phyloP scores from a whole-genome alignment of 1,140 invertebrate species.

The Apis mellifera region DNA sequence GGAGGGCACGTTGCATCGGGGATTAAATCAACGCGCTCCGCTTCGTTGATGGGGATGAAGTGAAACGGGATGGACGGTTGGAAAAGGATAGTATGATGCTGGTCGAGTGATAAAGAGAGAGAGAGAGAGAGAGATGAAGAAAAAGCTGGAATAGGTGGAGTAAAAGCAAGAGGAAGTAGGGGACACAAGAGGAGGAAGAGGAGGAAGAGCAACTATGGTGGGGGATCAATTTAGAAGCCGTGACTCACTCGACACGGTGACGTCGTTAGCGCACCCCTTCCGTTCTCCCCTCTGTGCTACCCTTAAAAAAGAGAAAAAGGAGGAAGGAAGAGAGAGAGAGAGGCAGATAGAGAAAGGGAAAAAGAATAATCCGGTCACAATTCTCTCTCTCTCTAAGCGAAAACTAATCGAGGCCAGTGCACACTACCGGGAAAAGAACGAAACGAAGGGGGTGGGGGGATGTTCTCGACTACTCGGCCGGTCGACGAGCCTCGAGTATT shows the following conservation, averaged over 20 bases:
- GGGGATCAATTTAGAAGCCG: constrained; percentile 63
- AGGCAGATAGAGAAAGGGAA: background rate
- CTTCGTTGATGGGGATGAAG: constrained; percentile 42
- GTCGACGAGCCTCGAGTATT: constrained; percentile 60
- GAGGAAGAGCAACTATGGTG: constrained; percentile 29
- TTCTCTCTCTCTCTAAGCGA: constrained; percentile 56
- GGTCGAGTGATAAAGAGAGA: background rate
- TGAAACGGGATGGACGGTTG: constrained; percentile 15
- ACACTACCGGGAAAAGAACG: constrained; percentile 5
- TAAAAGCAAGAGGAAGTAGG: constrained; percentile 5
- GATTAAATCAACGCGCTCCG: constrained; percentile 41
- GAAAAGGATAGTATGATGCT: background rate
- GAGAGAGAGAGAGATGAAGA: background rate
- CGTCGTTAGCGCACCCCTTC: constrained; percentile 56
- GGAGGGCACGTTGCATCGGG: constrained; percentile 37
- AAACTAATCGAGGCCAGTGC: constrained; percentile 58
- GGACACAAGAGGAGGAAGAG: constrained; percentile 13
- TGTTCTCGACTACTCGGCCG: constrained; percentile 19
- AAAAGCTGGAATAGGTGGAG: constrained; percentile 3
- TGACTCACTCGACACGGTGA: constrained; percentile 62
- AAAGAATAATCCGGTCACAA: constrained; percentile 49
- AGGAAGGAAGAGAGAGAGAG: background rate
- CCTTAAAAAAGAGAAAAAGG: constrained; percentile 18
- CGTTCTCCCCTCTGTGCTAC: background rate
- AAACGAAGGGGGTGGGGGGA: background rate